A percentile compares a stretch with the other conserved stretches of the same genome.
phyloP scores from a whole-genome alignment of 1,140 invertebrate genomes.

The Pogonomyrmex californicus region DNA sequence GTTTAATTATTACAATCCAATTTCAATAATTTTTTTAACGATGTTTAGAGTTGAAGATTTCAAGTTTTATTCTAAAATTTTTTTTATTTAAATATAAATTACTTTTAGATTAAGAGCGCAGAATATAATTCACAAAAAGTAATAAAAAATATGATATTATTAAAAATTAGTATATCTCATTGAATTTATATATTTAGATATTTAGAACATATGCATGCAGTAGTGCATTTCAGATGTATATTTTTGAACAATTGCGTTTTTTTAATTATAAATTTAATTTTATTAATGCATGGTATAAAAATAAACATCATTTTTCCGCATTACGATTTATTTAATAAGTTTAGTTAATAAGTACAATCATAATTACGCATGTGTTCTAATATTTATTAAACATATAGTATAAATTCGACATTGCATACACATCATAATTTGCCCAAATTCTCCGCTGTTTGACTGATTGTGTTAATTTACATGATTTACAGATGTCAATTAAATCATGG shows the following conservation, averaged over 20 bases:
- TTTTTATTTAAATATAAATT: not conserved
- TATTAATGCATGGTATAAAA: not conserved
- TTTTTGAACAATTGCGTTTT: not conserved
- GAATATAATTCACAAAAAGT: not conserved
- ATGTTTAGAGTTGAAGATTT: not conserved
- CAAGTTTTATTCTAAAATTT: not conserved
- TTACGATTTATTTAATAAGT: not conserved
- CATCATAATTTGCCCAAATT: conserved; percentile 12
- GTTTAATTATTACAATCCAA: no score
- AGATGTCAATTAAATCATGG: not conserved
- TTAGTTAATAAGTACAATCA: not conserved
- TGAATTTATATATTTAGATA: not conserved
- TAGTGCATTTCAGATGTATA: not conserved
- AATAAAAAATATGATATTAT: not conserved
- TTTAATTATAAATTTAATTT: conserved; percentile 18
- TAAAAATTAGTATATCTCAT: not conserved
- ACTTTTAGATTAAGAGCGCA: not conserved
- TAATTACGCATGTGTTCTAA: not conserved
- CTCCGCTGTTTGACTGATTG: not conserved
- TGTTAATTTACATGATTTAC: not conserved
- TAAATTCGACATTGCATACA: not conserved
- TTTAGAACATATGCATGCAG: not conserved
- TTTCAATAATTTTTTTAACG: not conserved
- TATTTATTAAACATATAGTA: not conserved
- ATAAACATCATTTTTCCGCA: not conserved